Base-by-base conservation (phyloP, 2,888 invertebrate genomes). In the Pandemis cinnamomeana region DNA sequence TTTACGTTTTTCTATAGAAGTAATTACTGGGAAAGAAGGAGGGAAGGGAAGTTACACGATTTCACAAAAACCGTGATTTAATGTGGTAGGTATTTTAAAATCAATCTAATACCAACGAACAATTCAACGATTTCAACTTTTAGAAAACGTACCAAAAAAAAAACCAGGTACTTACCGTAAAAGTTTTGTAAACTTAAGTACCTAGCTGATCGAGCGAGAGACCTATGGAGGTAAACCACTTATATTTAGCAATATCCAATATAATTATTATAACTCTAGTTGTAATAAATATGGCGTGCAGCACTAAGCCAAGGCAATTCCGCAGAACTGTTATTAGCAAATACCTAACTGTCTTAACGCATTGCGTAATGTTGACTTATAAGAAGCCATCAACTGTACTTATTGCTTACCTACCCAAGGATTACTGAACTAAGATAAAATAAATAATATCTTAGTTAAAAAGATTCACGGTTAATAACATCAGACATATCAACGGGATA, bases 251-350 rank as follows among this genome's bases (percentile, higher is more conserved):
- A 51, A 51, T 55, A 53, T 5, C 5, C 6, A 53, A n/a, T 53
- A n/a, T 11, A 48, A 13, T 48, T 11, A 53, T 53, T 53, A 15
- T 53, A 11, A 60, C 55, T 46, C 10, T 5, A 11, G 5, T 27
- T 11, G 41, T 53, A 55, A 67, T 2, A 55, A 44, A 10, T 15
- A 44, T 68, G 58, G 55, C 44, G 42, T 68, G 67, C 27, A 51
- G 67, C 6, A 41, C 41, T 13, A 61, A 36, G 66, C 10, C 15
- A 67, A 67, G n/a, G 67, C 41, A 42, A 67, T 67, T 67, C 41
- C 41, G 41, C 11, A 41, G 67, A 67, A 67, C 27, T 36, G 51
- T 67, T 64, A 64, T 64, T 67, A 53, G 53, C 51, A 67, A 67
- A 67, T 53, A 51, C 36, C 67, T 6, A 36, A 66, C 66, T 10